phyloP scores from a whole-genome alignment of 1,140 invertebrate species.

The Harpegnathos saltator region DNA sequence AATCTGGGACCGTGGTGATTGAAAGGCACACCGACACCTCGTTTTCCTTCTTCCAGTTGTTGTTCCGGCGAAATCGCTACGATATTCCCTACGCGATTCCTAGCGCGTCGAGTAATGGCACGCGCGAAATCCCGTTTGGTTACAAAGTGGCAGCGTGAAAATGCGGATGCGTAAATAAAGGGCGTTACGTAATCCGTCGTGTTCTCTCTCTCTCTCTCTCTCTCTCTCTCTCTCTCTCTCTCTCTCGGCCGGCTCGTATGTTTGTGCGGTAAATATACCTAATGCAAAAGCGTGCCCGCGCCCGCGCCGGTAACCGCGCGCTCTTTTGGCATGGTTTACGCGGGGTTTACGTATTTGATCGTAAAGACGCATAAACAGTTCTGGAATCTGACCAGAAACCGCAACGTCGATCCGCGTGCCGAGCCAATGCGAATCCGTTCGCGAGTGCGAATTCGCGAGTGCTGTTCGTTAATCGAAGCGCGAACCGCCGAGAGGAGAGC shows the following conservation, averaged over 20 bases:
- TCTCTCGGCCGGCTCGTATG: slow-evolving; percentile 4
- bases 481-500: slow-evolving; percentile 28
- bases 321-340: slow-evolving; percentile 57
- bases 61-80: neutral
- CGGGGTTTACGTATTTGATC: slow-evolving; percentile 58
- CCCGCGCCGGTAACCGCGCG: neutral
- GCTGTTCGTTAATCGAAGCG: slow-evolving; percentile 6
- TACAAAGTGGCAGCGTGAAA: slow-evolving; percentile 35
- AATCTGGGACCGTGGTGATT: neutral
- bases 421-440: slow-evolving; percentile 42
- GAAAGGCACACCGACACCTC: neutral
- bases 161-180: slow-evolving; percentile 53
- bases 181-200: slow-evolving; percentile 46
- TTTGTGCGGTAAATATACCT: slow-evolving; percentile 39
- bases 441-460: slow-evolving; percentile 11
- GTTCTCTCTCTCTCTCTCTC: neutral
- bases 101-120: neutral
- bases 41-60: neutral
- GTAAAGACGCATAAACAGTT: slow-evolving; percentile 68
- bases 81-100: neutral
- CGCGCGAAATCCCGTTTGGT: slow-evolving; percentile 22
- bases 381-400: slow-evolving; percentile 62
- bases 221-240: too few relatives aligned
- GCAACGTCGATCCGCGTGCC: slow-evolving; percentile 4
- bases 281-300: slow-evolving; percentile 31